These are phyloP conservation scores for Drosophila repleta DNA, from an alignment of 1,140 invertebrate genomes.

Conservation along the genomic window DNA sequence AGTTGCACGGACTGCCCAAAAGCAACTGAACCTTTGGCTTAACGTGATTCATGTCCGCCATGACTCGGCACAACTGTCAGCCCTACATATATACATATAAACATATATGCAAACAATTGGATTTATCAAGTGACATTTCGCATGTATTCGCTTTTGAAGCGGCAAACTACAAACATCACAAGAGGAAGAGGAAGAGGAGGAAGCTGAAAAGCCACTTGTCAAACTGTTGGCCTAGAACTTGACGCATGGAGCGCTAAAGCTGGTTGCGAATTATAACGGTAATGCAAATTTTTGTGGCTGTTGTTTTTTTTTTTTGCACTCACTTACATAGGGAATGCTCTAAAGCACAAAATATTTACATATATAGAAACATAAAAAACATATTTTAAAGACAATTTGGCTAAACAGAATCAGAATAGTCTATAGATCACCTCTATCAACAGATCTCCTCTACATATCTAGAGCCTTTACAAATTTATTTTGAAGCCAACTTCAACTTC, in stretches of 20 bases:
- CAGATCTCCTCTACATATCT: no score
- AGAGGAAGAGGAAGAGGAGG: not conserved
- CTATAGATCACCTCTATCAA: no score
- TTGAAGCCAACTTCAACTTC: no score
- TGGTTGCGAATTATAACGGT: slow-evolving; percentile 17
- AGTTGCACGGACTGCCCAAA: not conserved
- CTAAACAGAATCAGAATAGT: no score
- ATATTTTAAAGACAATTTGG: no score
- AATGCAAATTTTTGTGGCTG: not conserved
- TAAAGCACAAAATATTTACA: no score
- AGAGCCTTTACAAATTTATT: no score
- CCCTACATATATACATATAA: not conserved
- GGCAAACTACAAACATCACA: slow-evolving; percentile 21
- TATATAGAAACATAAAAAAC: no score
- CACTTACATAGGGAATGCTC: no score
- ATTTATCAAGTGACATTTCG: slow-evolving; percentile 19
- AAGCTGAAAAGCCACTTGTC: slow-evolving; percentile 9
- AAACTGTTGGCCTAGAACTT: slow-evolving; percentile 12
- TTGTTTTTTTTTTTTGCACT: no score
- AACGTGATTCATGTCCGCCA: slow-evolving; percentile 32
- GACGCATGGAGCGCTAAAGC: slow-evolving; percentile 7
- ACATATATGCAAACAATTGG: slow-evolving; percentile 8
- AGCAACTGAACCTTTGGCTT: not conserved
- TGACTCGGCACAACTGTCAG: slow-evolving; percentile 32
- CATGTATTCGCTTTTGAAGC: slow-evolving; percentile 1